Percentiles rank a stretch among this genome's conserved stretches.
Evolutionary conservation across 2,113 vertebrate species (phyloP).

Genomic region (Oceanodroma tethys): DNA sequence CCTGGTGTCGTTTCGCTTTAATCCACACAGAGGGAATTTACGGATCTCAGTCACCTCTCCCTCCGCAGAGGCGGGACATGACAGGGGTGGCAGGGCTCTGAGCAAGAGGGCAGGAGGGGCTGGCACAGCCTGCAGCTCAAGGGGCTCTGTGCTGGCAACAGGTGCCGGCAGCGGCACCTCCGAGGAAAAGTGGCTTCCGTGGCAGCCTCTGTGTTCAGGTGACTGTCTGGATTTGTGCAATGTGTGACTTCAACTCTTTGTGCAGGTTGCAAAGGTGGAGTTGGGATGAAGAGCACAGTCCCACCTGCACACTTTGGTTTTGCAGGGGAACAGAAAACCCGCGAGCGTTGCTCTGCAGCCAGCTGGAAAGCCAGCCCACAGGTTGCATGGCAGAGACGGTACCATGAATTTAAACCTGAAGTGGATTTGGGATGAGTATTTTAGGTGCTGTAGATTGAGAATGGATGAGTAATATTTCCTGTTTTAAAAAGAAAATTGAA

Average conservation of each 20-base stretch:
- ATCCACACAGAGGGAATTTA: too few species aligned
- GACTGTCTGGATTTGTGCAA: accelerated
- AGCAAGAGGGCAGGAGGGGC: not conserved
- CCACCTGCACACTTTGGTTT: accelerated
- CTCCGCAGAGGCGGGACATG: too few species aligned
- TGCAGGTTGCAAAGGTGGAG: not conserved
- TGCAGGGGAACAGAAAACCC: not conserved
- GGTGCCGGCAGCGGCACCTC: not conserved
- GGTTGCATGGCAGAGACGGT: not conserved
- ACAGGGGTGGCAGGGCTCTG: too few species aligned
- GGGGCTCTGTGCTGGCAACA: not conserved
- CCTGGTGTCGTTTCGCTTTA: too few species aligned
- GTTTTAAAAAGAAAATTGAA: not conserved
- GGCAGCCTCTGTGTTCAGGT: not conserved
- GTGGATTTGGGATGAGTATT: not conserved
- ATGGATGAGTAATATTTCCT: not conserved
- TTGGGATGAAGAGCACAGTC: not conserved
- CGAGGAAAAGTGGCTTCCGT: not conserved
- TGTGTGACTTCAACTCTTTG: not conserved
- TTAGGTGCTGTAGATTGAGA: not conserved
- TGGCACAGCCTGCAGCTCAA: not conserved
- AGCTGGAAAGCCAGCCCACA: not conserved
- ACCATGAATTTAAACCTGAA: not conserved
- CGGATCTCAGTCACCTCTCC: too few species aligned
- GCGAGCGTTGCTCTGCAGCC: accelerated